Evolutionary conservation across 2,797 vertebrate species (phyloP).

Genomic region (Gymnoscopelus microlampas): DNA sequence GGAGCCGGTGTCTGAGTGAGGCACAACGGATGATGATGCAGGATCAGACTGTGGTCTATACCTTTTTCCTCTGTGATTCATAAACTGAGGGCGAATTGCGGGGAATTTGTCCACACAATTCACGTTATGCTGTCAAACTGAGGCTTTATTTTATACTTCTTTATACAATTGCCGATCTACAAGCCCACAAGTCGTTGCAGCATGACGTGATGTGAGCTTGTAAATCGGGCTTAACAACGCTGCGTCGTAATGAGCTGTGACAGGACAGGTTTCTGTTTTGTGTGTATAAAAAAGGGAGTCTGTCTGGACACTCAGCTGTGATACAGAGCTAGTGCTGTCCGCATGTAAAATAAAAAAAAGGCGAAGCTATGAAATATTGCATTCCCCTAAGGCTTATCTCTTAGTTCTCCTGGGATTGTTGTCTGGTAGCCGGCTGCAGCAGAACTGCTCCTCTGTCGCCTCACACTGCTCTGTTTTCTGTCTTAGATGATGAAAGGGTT

Average conservation of each 20-base stretch:
- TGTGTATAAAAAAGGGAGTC: not conserved
- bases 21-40: conserved; percentile 1
- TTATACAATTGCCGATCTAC: too few species aligned
- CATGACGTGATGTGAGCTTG: too few species aligned
- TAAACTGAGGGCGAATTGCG: not conserved
- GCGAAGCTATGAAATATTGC: too few species aligned
- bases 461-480: not conserved
- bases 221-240: too few species aligned
- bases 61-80: not conserved
- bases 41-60: too few species aligned
- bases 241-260: not conserved
- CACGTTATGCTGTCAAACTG: too few species aligned
- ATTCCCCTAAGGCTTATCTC: not conserved
- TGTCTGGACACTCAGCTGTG: not conserved
- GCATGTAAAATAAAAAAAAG: too few species aligned
- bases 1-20: conserved; percentile 9
- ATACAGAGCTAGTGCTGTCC: not conserved
- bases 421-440: not conserved
- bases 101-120: too few species aligned
- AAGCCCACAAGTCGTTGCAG: too few species aligned
- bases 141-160: too few species aligned
- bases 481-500: conserved; percentile 4
- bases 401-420: not conserved
- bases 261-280: not conserved
- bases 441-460: not conserved